phyloP scores from a whole-genome alignment of 2,113 vertebrate species.

The Gasterosteus aculeatus region DNA sequence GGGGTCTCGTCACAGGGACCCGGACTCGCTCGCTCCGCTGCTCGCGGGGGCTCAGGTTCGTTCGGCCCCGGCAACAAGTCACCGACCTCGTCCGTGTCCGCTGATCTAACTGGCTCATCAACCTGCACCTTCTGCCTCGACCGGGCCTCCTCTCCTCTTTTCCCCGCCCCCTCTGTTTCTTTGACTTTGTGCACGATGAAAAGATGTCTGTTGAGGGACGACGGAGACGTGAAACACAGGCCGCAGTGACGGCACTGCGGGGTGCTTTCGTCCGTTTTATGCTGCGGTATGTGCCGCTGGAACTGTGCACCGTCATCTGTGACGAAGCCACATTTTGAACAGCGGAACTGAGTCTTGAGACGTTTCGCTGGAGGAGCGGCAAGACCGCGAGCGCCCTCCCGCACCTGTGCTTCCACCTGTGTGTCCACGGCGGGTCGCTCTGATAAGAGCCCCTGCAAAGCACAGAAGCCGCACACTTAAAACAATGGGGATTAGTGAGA shows the following conservation, averaged over 20 bases:
- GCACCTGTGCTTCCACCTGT: constrained; percentile 52
- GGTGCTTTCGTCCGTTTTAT: constrained; percentile 88
- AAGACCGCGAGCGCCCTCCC: constrained; percentile 16
- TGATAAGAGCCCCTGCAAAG: constrained; percentile 79
- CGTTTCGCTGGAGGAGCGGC: constrained; percentile 83
- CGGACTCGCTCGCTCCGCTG: constrained; percentile 44
- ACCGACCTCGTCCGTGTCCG: constrained; percentile 26
- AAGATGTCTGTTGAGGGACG: constrained; percentile 93
- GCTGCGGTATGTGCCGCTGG: constrained; percentile 92
- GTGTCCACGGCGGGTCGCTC: constrained; percentile 73
- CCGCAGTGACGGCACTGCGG: constrained; percentile 92
- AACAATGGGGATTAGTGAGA: neutral
- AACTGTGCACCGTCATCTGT: constrained; percentile 82
- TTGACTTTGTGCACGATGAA: constrained; percentile 96
- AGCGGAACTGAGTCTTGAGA: constrained; percentile 84
- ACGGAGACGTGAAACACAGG: constrained; percentile 91
- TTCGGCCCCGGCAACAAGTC: constrained; percentile 39
- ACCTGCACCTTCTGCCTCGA: constrained; percentile 44
- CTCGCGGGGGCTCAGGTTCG: constrained; percentile 27
- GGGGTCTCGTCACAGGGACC: constrained; percentile 48
- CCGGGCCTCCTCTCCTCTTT: constrained; percentile 25
- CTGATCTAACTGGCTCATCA: constrained; percentile 27
- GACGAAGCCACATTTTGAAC: constrained; percentile 89
- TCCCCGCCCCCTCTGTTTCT: constrained; percentile 78
- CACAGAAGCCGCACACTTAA: constrained; percentile 16